A percentile compares a stretch with the other conserved stretches of the same genome.
These are phyloP conservation scores for Agrochola lota DNA, from an alignment of 2,888 invertebrate species.

Conservation along the genomic window DNA sequence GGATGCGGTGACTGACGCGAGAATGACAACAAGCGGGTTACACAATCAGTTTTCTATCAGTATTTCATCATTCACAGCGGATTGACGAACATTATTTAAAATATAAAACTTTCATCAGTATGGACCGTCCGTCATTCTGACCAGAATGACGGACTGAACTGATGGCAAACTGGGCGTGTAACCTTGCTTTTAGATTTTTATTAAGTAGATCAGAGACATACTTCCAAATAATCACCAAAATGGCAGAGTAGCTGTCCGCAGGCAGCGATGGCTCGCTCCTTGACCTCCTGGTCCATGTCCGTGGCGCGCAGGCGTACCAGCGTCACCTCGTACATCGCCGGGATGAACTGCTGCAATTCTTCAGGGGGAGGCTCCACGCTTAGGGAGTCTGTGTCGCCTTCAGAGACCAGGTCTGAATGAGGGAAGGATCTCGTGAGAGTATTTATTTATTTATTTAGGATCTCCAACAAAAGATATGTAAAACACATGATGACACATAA, in stretches of 20 bases:
- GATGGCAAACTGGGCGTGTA: too few relatives aligned
- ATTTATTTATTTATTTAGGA: not conserved
- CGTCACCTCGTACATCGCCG: conserved; percentile 95
- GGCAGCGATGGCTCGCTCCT: conserved; percentile 99
- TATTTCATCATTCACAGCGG: too few relatives aligned
- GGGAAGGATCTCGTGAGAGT: not conserved
- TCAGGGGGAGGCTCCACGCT: conserved; percentile 90
- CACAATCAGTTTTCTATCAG: too few relatives aligned
- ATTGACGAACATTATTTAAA: too few relatives aligned
- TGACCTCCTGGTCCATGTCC: conserved; percentile 99
- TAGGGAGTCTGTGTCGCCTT: conserved; percentile 65
- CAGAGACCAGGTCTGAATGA: conserved; percentile 72
- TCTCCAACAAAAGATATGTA: not conserved
- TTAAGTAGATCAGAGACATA: conserved; percentile 63
- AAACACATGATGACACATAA: not conserved
- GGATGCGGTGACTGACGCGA: too few relatives aligned
- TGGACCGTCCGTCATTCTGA: too few relatives aligned
- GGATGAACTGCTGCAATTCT: conserved; percentile 95
- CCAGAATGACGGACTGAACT: too few relatives aligned
- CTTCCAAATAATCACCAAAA: conserved; percentile 95
- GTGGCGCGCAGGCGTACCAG: conserved; percentile 96
- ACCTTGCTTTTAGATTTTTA: too few relatives aligned
- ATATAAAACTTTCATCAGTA: too few relatives aligned
- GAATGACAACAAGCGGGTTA: too few relatives aligned
- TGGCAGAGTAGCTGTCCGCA: conserved; percentile 98